phyloP scores from a whole-genome alignment of 2,888 invertebrate species.

The Cryptosula pallasiana region DNA sequence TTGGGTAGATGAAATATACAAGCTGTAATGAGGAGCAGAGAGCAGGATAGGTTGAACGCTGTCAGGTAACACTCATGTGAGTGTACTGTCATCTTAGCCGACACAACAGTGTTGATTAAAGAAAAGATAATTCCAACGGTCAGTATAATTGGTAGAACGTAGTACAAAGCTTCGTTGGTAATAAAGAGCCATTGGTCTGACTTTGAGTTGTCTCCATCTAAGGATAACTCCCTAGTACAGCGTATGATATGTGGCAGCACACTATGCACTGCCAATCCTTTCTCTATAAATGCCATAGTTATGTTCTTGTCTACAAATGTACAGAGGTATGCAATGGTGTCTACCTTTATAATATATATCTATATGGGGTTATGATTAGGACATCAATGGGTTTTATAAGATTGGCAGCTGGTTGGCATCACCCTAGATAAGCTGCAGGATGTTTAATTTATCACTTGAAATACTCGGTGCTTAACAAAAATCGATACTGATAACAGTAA shows the following conservation, averaged over 20 bases:
- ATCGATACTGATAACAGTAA: background rate
- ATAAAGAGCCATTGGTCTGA: background rate
- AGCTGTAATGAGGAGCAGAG: conserved; percentile 36
- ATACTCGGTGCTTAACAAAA: background rate
- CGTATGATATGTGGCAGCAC: conserved; percentile 15
- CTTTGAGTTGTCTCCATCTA: background rate
- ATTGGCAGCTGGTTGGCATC: background rate
- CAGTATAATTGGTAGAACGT: conserved; percentile 41
- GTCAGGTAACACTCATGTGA: conserved; percentile 45
- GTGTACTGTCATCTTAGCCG: conserved; percentile 37
- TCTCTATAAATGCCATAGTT: background rate
- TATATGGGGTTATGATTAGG: no score
- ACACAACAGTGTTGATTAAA: conserved; percentile 41
- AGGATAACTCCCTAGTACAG: background rate
- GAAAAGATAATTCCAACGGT: conserved; percentile 39
- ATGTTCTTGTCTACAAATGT: no score
- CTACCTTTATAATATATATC: no score
- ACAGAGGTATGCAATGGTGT: no score
- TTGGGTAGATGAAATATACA: conserved; percentile 36
- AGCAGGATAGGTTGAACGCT: conserved; percentile 38
- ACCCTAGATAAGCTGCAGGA: background rate
- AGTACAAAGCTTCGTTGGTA: conserved; percentile 31
- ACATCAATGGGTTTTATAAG: no score
- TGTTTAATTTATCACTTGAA: conserved; percentile 2
- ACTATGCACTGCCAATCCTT: background rate